Evolutionary conservation across 2,113 vertebrate species (phyloP).

Genomic region (Perognathus longimembris): DNA sequence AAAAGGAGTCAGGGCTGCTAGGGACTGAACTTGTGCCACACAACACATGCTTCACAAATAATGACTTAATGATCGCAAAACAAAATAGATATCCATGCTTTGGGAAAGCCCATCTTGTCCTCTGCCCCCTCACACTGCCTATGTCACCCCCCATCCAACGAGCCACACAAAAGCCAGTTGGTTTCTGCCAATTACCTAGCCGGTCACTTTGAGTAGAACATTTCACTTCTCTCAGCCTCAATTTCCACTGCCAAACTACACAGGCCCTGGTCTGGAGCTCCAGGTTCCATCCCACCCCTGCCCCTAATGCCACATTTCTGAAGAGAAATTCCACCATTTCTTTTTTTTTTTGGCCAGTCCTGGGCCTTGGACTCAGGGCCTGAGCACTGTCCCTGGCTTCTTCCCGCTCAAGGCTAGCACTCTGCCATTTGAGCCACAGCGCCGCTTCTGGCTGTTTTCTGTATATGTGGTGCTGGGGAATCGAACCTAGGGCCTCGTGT

Average conservation of each 20-base stretch:
- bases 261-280: background rate
- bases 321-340: background rate
- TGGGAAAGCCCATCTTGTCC: background rate
- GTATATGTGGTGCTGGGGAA: too few species aligned
- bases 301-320: background rate
- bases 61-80: background rate
- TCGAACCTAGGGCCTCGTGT: too few species aligned
- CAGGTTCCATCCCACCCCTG: rapidly evolving
- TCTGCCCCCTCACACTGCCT: background rate
- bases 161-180: background rate
- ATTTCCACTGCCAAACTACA: background rate
- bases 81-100: background rate
- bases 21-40: background rate
- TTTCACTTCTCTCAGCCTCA: background rate
- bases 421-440: too few species aligned
- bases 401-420: too few species aligned
- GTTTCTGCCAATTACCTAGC: background rate
- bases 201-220: background rate
- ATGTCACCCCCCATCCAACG: background rate
- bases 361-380: too few species aligned
- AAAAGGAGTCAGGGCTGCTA: background rate
- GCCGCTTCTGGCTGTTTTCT: too few species aligned
- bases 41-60: conserved; percentile 31
- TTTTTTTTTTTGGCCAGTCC: too few species aligned
- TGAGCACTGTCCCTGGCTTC: too few species aligned